Percentiles rank a stretch among this genome's conserved stretches.
Evolutionary conservation across 2,888 invertebrate genomes (phyloP).

Genomic region (Pseudococcus jackbeardsleyi): DNA sequence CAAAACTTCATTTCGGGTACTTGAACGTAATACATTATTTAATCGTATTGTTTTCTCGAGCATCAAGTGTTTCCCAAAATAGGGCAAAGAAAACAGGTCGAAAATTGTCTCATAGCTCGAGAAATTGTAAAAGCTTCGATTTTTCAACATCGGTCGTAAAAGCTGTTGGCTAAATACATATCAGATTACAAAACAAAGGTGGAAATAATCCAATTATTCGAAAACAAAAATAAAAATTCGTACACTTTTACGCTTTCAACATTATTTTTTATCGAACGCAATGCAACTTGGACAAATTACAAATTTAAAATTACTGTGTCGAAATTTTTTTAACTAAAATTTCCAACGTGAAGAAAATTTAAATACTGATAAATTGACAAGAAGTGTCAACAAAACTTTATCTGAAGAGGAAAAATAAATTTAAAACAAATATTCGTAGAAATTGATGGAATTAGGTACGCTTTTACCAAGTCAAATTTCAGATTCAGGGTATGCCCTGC

Average conservation of each 20-base stretch:
- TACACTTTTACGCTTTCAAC: neutral
- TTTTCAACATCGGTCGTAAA: neutral
- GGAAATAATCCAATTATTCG: conserved; percentile 8
- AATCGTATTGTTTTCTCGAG: conserved; percentile 29
- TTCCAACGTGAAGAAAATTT: neutral
- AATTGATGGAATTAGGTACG: neutral
- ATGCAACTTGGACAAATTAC: neutral
- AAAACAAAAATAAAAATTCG: neutral
- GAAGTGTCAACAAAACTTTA: neutral
- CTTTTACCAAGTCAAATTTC: neutral
- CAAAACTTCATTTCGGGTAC: conserved; percentile 35
- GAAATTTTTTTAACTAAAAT: neutral
- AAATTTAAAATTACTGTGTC: neutral
- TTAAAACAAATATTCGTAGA: neutral
- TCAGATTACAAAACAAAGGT: neutral
- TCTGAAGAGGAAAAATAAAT: conserved; percentile 16
- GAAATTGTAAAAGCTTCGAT: neutral
- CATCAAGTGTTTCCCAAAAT: conserved; percentile 24
- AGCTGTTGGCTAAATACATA: neutral
- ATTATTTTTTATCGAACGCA: neutral
- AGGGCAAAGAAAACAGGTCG: neutral
- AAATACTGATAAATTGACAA: neutral
- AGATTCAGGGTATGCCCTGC: neutral
- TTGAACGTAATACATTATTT: conserved; percentile 1
- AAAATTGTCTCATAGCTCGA: neutral